Evolutionary conservation across 2,797 vertebrate genomes (phyloP), one percentile per base, ranked within the genome.

Genomic region (Forpus xanthops): DNA sequence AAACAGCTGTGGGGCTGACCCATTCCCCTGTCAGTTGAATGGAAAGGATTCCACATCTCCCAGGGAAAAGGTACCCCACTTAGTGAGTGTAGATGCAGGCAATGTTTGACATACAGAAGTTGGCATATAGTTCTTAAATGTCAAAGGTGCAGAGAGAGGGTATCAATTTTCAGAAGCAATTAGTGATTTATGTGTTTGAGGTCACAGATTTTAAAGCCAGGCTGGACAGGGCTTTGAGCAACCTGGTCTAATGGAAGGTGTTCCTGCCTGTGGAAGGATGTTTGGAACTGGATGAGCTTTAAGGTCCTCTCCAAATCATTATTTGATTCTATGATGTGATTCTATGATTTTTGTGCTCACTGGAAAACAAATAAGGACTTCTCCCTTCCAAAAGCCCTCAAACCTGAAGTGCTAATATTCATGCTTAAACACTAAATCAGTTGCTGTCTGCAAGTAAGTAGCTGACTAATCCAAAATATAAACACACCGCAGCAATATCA

Each of bases 21-120:
- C 2, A 1, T 14, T 72, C 35, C 16, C 14, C 20, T 1, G 0
- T 8, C 5, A 12, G 18, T 10, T 7, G 2, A 49, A 31, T 0
- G 5, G 37, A 64, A 89, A 92, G 5, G 11, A 2, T 66, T 52
- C 85, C 37, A 4, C 25, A 10, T 42, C 78, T 79, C 45, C n/a
- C 20, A 42, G 44, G 30, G 37, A 42, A 68, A 73, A 84, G 27
- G 50, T 47, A 21, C 11, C 28, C n/a, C 3, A 3, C 52, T 39
- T 30, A 4, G 35, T 23, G 16, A 39, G 37, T 65, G 33, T 9
- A n/a, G 62, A 74, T 31, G 23, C 2, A 1, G 19, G 16, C 15
- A 65, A 20, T 0, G 0, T 61, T 35, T 73, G 65, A 20, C 15
- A 37, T 8, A 41, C 4, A 35, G 67, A 53, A 61, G 68, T 56